These are phyloP conservation scores for Popillia japonica DNA, from an alignment of 1,140 invertebrate species.

Conservation along the genomic window DNA sequence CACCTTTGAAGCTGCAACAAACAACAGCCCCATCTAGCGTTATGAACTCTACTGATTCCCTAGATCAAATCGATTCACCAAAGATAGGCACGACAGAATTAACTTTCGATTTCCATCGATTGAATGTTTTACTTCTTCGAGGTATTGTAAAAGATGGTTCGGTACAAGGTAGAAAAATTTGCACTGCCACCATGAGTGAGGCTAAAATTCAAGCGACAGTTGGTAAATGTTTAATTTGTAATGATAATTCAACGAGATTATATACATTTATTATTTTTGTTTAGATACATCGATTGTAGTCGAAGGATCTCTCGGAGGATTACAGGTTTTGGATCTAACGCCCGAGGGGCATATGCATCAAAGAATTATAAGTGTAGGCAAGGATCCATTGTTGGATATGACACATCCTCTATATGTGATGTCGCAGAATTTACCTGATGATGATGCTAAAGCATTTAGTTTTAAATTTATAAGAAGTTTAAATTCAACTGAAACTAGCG, in stretches of 20 bases:
- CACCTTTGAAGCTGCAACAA: slow-evolving; percentile 41
- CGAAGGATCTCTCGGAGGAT: slow-evolving; percentile 86
- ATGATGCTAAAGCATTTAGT: slow-evolving; percentile 69
- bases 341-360: slow-evolving; percentile 84
- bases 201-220: slow-evolving; percentile 90
- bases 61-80: slow-evolving; percentile 53
- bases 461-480: slow-evolving; percentile 70
- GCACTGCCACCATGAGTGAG: slow-evolving; percentile 89
- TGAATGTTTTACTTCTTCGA: slow-evolving; percentile 87
- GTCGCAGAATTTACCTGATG: slow-evolving; percentile 53
- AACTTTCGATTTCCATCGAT: slow-evolving; percentile 90
- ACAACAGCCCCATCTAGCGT: slow-evolving; percentile 41
- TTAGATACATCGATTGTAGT: slow-evolving; percentile 69
- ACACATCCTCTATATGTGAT: slow-evolving; percentile 64
- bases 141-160: slow-evolving; percentile 77
- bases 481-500: slow-evolving; percentile 40
- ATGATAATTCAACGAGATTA: neutral
- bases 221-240: slow-evolving; percentile 62
- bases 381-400: slow-evolving; percentile 71
- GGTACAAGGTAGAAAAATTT: slow-evolving; percentile 85
- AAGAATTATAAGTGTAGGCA: slow-evolving; percentile 84
- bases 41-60: slow-evolving; percentile 47
- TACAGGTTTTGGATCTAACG: slow-evolving; percentile 91
- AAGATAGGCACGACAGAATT: slow-evolving; percentile 71
- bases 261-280: slow-evolving; percentile 39